phyloP scores from a whole-genome alignment of 2,888 invertebrate genomes.

The Microdon myrmicae region DNA sequence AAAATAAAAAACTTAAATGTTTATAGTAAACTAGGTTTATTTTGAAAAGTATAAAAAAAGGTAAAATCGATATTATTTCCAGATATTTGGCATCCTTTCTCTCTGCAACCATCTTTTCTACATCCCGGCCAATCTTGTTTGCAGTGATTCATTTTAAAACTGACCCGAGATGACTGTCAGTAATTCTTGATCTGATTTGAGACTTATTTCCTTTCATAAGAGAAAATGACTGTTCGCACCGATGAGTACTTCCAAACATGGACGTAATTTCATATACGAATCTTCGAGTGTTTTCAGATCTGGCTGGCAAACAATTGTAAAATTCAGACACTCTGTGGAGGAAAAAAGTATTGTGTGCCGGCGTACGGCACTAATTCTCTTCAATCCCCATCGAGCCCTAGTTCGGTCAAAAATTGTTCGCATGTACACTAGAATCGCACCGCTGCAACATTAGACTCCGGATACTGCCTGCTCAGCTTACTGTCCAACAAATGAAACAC shows the following conservation, averaged over 20 bases:
- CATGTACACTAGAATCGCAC: too few relatives aligned
- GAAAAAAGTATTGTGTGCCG: too few relatives aligned
- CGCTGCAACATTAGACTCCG: too few relatives aligned
- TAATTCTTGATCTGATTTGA: constrained; percentile 8
- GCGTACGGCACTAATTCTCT: too few relatives aligned
- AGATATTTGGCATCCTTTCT: constrained; percentile 14
- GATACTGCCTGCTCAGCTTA: too few relatives aligned
- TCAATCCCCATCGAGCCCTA: too few relatives aligned
- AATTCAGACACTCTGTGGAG: too few relatives aligned
- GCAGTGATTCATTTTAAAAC: constrained; percentile 9
- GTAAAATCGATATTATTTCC: constrained; percentile 2
- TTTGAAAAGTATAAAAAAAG: constrained; percentile 7
- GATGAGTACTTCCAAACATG: constrained; percentile 37
- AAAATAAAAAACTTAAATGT: constrained; percentile 12
- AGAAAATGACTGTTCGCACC: constrained; percentile 27
- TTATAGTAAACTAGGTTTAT: constrained; percentile 49
- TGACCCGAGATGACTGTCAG: constrained; percentile 6
- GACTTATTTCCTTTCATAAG: constrained; percentile 16
- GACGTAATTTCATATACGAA: constrained; percentile 27
- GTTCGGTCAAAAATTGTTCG: too few relatives aligned
- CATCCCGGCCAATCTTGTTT: constrained; percentile 2
- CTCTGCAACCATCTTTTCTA: constrained; percentile 9
- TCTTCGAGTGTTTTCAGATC: constrained; percentile 22
- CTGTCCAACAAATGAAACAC: too few relatives aligned
- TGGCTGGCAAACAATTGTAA: constrained; percentile 19